Evolutionary conservation across 2,113 vertebrate genomes (phyloP).

Genomic region (Oncorhynchus tshawytscha): DNA sequence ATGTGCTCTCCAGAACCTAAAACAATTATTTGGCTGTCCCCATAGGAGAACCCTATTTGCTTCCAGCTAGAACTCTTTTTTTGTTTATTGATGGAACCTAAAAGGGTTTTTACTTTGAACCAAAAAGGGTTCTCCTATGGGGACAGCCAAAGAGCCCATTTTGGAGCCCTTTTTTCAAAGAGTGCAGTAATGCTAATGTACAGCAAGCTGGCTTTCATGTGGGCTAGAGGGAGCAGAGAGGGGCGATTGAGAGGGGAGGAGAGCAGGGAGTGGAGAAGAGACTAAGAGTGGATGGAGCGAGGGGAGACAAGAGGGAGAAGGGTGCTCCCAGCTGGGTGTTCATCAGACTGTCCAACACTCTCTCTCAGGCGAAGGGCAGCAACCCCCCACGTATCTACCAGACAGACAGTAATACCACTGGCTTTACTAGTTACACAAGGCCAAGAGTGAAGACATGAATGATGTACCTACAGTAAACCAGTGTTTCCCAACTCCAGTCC

Average conservation of each 20-base stretch:
- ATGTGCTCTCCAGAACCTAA: too few species aligned
- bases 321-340: conserved; percentile 38
- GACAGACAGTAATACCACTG: not conserved
- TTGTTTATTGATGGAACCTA: too few species aligned
- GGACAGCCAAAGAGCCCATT: too few species aligned
- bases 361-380: not conserved
- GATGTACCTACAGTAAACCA: not conserved
- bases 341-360: conserved; percentile 34
- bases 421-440: not conserved
- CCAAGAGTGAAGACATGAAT: not conserved
- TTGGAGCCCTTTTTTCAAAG: too few species aligned
- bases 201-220: too few species aligned
- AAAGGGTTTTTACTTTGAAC: too few species aligned
- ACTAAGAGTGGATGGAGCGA: not conserved
- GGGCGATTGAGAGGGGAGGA: not conserved
- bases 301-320: not conserved
- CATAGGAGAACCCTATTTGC: too few species aligned
- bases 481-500: not conserved
- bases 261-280: not conserved
- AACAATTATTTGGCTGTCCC: too few species aligned
- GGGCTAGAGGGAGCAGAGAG: not conserved
- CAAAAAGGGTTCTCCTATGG: too few species aligned
- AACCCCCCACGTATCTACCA: not conserved
- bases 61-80: too few species aligned
- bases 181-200: conserved; percentile 24